Evolutionary conservation across 2,888 invertebrate genomes (phyloP).

Genomic region (Hypomecis atomaria): DNA sequence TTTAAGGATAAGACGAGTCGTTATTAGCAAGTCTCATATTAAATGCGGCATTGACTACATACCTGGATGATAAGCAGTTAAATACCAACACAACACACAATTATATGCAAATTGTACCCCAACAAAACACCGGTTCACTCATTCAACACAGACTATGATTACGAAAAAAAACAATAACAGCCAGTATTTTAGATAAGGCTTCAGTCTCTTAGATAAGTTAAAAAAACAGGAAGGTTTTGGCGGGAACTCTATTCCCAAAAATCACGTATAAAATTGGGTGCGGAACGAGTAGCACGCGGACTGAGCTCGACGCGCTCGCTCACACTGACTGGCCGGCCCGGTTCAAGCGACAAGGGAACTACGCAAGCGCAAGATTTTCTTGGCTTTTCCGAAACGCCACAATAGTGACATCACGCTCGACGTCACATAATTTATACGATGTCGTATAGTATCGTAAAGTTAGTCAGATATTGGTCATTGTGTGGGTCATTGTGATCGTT

Average conservation of each 20-base stretch:
- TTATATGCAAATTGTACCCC: conserved; percentile 64
- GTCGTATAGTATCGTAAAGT: neutral
- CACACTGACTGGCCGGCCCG: conserved; percentile 50
- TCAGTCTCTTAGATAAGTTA: neutral
- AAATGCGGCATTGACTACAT: conserved; percentile 71
- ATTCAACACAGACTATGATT: conserved; percentile 40
- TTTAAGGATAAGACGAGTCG: conserved; percentile 13
- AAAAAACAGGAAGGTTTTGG: conserved; percentile 23
- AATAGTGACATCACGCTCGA: conserved; percentile 56
- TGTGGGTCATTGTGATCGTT: neutral
- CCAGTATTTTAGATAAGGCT: neutral
- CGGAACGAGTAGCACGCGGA: conserved; percentile 69
- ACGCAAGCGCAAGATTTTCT: conserved; percentile 77
- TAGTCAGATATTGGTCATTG: conserved; percentile 1
- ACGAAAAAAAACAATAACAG: conserved; percentile 29
- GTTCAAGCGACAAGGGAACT: conserved; percentile 65
- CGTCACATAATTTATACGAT: conserved; percentile 41
- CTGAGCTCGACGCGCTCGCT: conserved; percentile 57
- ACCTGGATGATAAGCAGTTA: conserved; percentile 53
- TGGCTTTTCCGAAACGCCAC: conserved; percentile 64
- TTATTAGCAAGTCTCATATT: conserved; percentile 32
- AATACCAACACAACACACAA: conserved; percentile 52
- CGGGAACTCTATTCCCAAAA: conserved; percentile 30
- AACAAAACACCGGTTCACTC: conserved; percentile 51
- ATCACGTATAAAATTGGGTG: conserved; percentile 49